A percentile compares a stretch with the other conserved stretches of the same genome.
Conservation (phyloP, 2,113 vertebrate species). For the Neopipo cinnamomea region DNA sequence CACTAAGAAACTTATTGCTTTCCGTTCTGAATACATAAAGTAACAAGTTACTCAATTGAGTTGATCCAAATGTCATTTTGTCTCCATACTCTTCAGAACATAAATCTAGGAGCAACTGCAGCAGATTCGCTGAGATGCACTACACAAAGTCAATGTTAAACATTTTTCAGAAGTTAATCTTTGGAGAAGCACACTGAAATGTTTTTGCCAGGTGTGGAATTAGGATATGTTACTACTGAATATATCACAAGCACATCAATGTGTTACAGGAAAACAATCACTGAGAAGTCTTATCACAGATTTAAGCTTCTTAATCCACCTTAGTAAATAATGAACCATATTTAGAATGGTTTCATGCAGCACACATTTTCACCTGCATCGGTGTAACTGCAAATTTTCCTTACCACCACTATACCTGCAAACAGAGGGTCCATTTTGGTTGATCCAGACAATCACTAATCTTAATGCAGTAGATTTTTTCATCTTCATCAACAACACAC, state of each 20-base stretch:
- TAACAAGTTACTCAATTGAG: neutral
- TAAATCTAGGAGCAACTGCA: neutral
- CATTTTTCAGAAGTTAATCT: neutral
- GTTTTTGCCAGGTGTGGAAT: neutral
- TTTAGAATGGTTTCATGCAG: neutral
- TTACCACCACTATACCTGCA: constrained; percentile 80
- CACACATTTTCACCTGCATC: neutral
- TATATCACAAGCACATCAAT: neutral
- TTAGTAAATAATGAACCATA: neutral
- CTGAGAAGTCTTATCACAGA: neutral
- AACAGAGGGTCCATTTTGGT: constrained; percentile 84
- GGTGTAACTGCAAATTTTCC: neutral
- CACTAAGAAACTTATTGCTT: neutral
- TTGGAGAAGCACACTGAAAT: neutral
- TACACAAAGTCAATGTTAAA: neutral
- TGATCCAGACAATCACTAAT: constrained; percentile 79
- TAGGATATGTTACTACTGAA: neutral
- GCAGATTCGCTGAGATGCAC: neutral
- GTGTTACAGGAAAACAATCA: neutral
- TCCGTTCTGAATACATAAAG: neutral
- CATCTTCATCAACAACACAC: constrained; percentile 91
- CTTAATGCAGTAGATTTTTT: constrained; percentile 93
- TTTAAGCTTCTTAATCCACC: neutral
- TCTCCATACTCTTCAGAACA: neutral
- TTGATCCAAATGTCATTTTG: neutral